Evolutionary conservation across 2,113 vertebrate species (phyloP).

Genomic region (Mesoclemmys tuberculata): DNA sequence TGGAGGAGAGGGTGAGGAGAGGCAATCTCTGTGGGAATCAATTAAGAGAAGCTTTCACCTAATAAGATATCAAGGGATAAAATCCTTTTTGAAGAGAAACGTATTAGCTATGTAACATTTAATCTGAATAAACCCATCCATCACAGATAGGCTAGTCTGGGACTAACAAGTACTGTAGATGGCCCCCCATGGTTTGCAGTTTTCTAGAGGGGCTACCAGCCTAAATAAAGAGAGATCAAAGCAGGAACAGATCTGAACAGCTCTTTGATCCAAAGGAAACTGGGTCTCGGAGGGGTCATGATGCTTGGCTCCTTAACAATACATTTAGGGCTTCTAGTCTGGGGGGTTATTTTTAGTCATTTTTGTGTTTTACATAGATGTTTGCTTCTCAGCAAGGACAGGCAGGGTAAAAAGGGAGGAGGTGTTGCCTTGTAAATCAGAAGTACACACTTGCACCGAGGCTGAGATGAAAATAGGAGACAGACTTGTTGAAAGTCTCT

Average conservation of each 20-base stretch:
- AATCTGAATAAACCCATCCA: background rate
- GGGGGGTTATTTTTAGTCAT: background rate
- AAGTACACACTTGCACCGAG: too few species aligned
- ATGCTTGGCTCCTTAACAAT: background rate
- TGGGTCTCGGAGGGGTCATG: fast-evolving
- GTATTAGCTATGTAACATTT: background rate
- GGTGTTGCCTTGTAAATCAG: too few species aligned
- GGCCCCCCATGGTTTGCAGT: background rate
- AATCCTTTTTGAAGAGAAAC: background rate
- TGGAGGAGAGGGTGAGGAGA: too few species aligned
- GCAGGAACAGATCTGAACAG: background rate
- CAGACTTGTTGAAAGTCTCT: too few species aligned
- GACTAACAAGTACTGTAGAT: background rate
- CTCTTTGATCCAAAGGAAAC: background rate
- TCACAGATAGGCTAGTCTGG: background rate
- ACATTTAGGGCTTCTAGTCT: background rate
- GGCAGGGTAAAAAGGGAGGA: too few species aligned
- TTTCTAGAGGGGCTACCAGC: background rate
- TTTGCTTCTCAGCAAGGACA: too few species aligned
- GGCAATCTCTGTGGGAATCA: background rate
- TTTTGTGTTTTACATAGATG: too few species aligned
- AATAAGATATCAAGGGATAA: background rate
- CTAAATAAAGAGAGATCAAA: background rate
- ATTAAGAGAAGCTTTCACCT: background rate
- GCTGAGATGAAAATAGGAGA: too few species aligned